Conservation (phyloP, 1,140 invertebrate genomes). For the Sitophilus oryzae region DNA sequence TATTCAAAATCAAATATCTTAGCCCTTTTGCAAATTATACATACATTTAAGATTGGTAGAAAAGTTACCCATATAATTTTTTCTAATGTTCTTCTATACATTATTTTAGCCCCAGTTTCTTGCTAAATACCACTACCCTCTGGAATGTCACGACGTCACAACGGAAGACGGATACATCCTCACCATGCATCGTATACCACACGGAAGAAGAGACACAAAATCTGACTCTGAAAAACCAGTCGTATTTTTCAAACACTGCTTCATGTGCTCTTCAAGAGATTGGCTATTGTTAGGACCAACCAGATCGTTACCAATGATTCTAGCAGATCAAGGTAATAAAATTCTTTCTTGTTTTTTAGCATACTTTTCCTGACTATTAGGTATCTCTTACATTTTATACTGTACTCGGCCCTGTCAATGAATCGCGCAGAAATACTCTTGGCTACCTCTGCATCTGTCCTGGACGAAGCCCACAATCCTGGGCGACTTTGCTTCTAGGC, state of each 20-base stretch:
- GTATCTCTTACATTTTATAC: too few relatives aligned
- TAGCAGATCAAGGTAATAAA: constrained; percentile 33
- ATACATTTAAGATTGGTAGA: too few relatives aligned
- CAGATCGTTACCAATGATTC: constrained; percentile 25
- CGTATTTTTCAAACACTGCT: constrained; percentile 47
- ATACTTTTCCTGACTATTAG: too few relatives aligned
- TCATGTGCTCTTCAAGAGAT: constrained; percentile 30
- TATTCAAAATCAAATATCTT: too few relatives aligned
- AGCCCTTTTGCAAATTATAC: too few relatives aligned
- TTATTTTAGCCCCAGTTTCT: constrained; percentile 9
- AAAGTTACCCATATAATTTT: too few relatives aligned
- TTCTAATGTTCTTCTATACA: too few relatives aligned
- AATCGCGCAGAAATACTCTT: too few relatives aligned
- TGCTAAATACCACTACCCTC: constrained; percentile 37
- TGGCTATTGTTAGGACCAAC: constrained; percentile 33
- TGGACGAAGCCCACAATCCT: too few relatives aligned
- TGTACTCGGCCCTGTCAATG: too few relatives aligned
- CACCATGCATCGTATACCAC: constrained; percentile 52
- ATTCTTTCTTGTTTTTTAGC: constrained; percentile 17
- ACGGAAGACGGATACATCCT: constrained; percentile 59
- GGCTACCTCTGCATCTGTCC: too few relatives aligned
- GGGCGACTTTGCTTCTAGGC: too few relatives aligned
- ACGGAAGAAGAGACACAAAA: constrained; percentile 22
- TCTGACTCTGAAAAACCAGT: constrained; percentile 22
- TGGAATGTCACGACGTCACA: constrained; percentile 40